Base-by-base conservation (phyloP, 2,113 vertebrate species). In the Steatornis caripensis region DNA sequence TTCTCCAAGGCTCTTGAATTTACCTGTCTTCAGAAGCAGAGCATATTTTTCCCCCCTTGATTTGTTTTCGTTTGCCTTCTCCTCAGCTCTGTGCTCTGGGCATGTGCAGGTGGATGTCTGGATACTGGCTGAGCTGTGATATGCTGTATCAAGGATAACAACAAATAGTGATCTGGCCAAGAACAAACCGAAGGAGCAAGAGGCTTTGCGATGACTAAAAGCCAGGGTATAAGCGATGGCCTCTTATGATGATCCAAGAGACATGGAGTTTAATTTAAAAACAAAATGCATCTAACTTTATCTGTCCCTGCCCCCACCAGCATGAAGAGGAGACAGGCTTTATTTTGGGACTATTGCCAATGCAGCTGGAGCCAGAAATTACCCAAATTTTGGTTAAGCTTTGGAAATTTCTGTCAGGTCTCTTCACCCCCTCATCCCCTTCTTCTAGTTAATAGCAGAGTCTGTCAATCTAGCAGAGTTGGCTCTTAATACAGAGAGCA, bases 291-390 rank as follows among this genome's bases (percentile, higher is more conserved):
- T 64, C 37, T 55, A 54, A 24, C 51, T 90, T 81, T 64, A n/a
- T 71, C 36, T 74, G 30, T 27, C 15, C 36, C 58, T 62, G 21
- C 10, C 17, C 13, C n/a, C 11, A 27, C 16, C 37, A 85, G 41
- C 51, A 82, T 23, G 32, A 93, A 83, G 29, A 89, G 24, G 69
- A 87, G 37, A 46, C 5, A 48, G 29, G n/a, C 54, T 77, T 84
- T 89, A 48, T 87, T 76, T 90, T 64, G 19, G 26, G 88, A 65
- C 27, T 68, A 23, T 75, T 72, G 41, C 45, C 84, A 57, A 51
- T 74, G 76, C 75, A 93, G 12, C 57, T 95, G 81, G 41, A 91
- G 46, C 27, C 49, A 94, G 46, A 94, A 95, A 82, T 94, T 57
- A 80, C 41, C 29, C 46, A 76, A 9, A 93, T 83, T 87, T 87